These are phyloP conservation scores for Mionectes macconnelli DNA, from an alignment of 2,113 vertebrate species.

Conservation along the genomic window DNA sequence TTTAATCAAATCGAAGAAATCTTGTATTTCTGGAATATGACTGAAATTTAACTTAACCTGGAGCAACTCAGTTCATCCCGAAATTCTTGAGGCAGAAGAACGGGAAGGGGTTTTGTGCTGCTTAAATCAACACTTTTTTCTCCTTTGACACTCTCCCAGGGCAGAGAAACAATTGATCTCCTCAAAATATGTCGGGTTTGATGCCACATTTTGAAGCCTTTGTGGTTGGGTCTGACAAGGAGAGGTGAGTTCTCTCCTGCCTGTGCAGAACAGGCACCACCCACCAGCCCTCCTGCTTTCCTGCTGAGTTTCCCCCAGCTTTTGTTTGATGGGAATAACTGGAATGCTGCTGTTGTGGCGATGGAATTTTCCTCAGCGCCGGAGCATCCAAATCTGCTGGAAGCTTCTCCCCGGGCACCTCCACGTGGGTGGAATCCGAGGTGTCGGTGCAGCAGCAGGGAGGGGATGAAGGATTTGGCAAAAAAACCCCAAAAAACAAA, in stretches of 20 bases:
- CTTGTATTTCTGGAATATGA: neutral
- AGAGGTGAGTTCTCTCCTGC: neutral
- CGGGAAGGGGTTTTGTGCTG: neutral
- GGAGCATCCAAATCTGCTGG: neutral
- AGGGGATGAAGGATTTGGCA: neutral
- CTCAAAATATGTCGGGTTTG: neutral
- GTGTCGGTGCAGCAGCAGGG: fast-evolving
- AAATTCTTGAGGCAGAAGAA: neutral
- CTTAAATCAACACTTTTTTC: neutral
- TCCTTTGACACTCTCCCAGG: neutral
- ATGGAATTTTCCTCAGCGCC: neutral
- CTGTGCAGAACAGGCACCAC: fast-evolving
- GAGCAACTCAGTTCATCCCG: neutral
- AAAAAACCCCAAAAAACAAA: too few species aligned
- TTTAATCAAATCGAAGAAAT: neutral
- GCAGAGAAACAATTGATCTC: neutral
- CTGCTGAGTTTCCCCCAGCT: neutral
- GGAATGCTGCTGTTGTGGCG: neutral
- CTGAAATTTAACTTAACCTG: neutral
- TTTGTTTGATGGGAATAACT: neutral
- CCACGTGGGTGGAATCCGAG: fast-evolving
- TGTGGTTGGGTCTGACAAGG: neutral
- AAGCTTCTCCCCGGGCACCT: fast-evolving
- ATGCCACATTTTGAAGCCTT: neutral
- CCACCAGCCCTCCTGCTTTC: fast-evolving